Evolutionary conservation across 2,888 invertebrate species (phyloP).

Genomic region (Cenopis cana): DNA sequence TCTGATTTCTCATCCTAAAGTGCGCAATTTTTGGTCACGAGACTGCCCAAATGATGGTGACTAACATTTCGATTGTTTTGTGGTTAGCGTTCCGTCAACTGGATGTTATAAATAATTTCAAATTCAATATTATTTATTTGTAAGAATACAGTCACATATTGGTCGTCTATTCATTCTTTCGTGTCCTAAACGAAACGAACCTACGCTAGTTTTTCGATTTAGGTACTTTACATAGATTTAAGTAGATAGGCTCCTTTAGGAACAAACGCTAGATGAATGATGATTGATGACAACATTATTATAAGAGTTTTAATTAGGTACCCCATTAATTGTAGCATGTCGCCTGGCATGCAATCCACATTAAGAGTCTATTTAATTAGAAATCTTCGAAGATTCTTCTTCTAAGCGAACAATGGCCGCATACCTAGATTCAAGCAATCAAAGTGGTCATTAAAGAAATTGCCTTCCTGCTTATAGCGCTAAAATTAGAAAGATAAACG

Average conservation of each 20-base stretch:
- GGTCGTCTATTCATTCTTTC: no score
- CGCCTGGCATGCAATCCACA: conserved; percentile 9
- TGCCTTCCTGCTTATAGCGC: conserved; percentile 52
- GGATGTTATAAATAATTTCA: not conserved
- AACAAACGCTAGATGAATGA: not conserved
- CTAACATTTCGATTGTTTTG: conserved; percentile 53
- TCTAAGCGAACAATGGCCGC: conserved; percentile 57
- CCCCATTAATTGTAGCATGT: not conserved
- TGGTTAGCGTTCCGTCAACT: conserved; percentile 2
- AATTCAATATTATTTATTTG: no score
- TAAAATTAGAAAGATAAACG: conserved; percentile 34
- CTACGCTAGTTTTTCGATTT: no score
- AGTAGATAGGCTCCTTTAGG: no score
- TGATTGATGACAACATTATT: not conserved
- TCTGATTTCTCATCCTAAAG: conserved; percentile 81
- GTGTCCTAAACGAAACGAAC: no score
- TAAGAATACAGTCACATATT: no score
- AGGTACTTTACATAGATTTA: no score
- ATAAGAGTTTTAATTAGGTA: conserved; percentile 18
- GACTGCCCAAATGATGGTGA: conserved; percentile 56
- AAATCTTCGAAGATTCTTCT: conserved; percentile 40
- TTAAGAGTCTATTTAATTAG: conserved; percentile 30
- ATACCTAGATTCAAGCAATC: conserved; percentile 59
- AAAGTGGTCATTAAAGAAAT: conserved; percentile 60
- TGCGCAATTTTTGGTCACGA: conserved; percentile 78